Conservation (phyloP, 2,113 vertebrate species). For the Pachypanchax playfairii region DNA sequence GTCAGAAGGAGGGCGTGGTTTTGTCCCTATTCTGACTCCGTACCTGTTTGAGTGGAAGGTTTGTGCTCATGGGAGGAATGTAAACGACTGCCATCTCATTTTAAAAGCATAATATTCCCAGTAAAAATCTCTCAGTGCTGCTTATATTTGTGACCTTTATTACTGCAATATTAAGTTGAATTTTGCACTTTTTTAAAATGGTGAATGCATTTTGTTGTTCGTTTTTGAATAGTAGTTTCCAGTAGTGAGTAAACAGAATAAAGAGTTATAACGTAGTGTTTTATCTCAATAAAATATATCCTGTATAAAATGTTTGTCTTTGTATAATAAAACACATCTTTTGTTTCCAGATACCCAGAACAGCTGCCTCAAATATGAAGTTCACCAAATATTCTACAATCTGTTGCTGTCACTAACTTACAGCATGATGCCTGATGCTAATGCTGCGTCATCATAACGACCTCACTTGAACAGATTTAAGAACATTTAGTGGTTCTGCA, state of each 20-base stretch:
- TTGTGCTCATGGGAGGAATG: background rate
- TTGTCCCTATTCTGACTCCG: background rate
- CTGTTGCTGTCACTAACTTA: too few species aligned
- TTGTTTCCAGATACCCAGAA: too few species aligned
- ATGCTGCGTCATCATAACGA: too few species aligned
- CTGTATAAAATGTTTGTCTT: too few species aligned
- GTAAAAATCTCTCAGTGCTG: constrained; percentile 10
- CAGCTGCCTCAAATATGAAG: too few species aligned
- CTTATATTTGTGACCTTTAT: constrained; percentile 31
- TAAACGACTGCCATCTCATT: background rate
- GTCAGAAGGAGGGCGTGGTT: background rate
- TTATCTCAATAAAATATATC: constrained; percentile 53
- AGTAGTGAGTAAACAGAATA: constrained; percentile 11
- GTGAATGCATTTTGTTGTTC: constrained; percentile 23
- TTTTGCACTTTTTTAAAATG: too few species aligned
- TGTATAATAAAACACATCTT: background rate
- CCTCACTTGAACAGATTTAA: background rate
- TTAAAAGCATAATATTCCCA: background rate
- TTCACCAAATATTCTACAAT: too few species aligned
- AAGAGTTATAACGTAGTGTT: constrained; percentile 32
- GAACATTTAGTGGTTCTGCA: background rate
- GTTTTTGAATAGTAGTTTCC: constrained; percentile 9
- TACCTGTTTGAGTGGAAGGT: background rate
- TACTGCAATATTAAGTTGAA: constrained; percentile 39
- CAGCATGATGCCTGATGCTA: too few species aligned